phyloP scores from a whole-genome alignment of 2,888 invertebrate genomes.

The Hypercompe scribonia region DNA sequence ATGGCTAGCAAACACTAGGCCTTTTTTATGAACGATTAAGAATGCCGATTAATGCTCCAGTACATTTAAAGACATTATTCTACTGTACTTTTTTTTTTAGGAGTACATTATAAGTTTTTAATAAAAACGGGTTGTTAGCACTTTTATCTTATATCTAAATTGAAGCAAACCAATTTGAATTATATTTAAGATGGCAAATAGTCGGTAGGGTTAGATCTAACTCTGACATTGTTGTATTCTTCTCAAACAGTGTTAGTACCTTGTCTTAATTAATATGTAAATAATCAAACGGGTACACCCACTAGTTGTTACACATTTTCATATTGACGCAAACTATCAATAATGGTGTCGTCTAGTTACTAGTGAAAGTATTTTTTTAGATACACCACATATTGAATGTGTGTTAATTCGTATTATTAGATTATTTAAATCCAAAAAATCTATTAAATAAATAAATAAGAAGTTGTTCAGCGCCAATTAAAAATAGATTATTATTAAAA shows the following conservation, averaged over 20 bases:
- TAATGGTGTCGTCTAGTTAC: neutral
- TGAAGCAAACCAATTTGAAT: constrained; percentile 20
- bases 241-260: constrained; percentile 2
- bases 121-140: constrained; percentile 32
- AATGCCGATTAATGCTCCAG: neutral
- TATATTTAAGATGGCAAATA: neutral
- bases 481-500: too few species aligned
- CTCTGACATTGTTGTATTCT: neutral
- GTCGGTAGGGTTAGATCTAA: neutral
- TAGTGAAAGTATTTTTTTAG: neutral
- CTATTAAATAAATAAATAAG: neutral
- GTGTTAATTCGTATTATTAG: neutral
- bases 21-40: neutral
- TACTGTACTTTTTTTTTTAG: neutral
- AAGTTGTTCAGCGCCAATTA: too few species aligned
- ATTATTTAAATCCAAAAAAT: neutral
- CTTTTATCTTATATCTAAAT: constrained; percentile 53
- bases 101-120: neutral
- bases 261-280: neutral
- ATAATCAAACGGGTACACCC: neutral
- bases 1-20: neutral
- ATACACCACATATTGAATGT: neutral
- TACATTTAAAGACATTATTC: neutral
- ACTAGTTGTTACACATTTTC: neutral
- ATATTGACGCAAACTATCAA: neutral